These are phyloP conservation scores for Pelobates cultripes DNA, from an alignment of 2,797 vertebrate genomes.

Conservation along the genomic window DNA sequence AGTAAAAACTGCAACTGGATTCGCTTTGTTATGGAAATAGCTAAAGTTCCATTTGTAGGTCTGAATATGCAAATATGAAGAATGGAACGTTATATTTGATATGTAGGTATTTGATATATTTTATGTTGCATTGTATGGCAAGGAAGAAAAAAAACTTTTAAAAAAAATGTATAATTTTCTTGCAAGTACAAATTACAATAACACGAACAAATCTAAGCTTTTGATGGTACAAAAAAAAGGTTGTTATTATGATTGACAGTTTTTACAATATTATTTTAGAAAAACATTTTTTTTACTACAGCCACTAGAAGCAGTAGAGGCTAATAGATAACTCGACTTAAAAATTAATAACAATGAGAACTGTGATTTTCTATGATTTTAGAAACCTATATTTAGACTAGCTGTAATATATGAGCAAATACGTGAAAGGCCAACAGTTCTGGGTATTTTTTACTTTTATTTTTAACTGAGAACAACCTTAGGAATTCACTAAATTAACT, in stretches of 20 bases:
- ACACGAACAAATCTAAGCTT: not conserved
- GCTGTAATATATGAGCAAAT: conserved; percentile 17
- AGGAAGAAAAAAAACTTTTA: no score
- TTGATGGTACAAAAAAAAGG: not conserved
- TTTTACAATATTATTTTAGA: not conserved
- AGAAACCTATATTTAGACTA: conserved; percentile 13
- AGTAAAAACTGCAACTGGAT: no score
- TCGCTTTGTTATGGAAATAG: no score
- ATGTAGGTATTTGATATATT: no score
- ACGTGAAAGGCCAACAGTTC: conserved; percentile 21
- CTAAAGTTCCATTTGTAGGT: no score
- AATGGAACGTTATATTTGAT: no score
- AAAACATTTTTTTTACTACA: not conserved
- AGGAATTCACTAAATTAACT: conserved; percentile 57
- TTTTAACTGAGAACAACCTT: conserved; percentile 20
- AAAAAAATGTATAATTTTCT: no score
- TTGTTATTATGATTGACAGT: not conserved
- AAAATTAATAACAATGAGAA: not conserved
- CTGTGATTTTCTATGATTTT: not conserved
- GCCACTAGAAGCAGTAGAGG: no score
- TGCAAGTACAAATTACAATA: not conserved
- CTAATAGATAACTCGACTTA: not conserved
- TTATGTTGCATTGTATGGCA: no score
- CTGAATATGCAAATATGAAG: no score
- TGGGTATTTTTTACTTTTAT: conserved; percentile 7